Evolutionary conservation across 2,888 invertebrate genomes (phyloP), one percentile per base, ranked within the genome.

Genomic region (Chouioia cunea): DNA sequence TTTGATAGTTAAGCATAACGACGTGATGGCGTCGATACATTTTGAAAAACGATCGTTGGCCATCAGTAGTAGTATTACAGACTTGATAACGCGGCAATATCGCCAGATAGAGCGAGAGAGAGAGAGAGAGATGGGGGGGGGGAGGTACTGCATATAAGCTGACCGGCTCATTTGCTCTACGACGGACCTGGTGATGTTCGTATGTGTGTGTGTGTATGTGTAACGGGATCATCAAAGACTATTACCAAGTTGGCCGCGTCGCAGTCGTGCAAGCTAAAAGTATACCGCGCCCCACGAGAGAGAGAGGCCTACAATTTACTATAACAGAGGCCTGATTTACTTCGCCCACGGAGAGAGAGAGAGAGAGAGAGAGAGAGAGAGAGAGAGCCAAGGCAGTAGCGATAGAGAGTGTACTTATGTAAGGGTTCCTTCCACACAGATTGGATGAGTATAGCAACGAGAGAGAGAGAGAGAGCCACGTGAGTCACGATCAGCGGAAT

Each of bases 101-200:
- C 47, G 46, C 56, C 36, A 48, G 46, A 56, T 46, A 59, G 44
- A 12, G 23, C 47, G 48, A 50, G 46, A 43, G 18, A 54, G 22
- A 62, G 60, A 47, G 56, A 65, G n/a, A 22, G 36, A 27, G 22
- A 20, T 14, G 16, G 15, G 18, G n/a, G n/a, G n/a, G n/a, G n/a
- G 27, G 27, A 27, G 27, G 27, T n/a, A n/a, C 27, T 27, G 27
- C 27, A 27, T n/a, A n/a, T 27, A 27, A 27, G 27, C 27, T 27
- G 27, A 12, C 36, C n/a, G 53, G 23, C 70, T 71, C 70, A 71
- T 71, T 71, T 66, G 62, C 62, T 71, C 70, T 27, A 59, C 59
- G 59, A 65, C 59, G 43, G n/a, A n/a, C n/a, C n/a, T n/a, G n/a
- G n/a, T 23, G 27, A 27, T 6, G 27, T 27, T 14, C 16, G n/a